A percentile compares a stretch with the other conserved stretches of the same genome.
Conservation (phyloP, 2,113 vertebrate genomes). For the Muntiacus muntjak region DNA sequence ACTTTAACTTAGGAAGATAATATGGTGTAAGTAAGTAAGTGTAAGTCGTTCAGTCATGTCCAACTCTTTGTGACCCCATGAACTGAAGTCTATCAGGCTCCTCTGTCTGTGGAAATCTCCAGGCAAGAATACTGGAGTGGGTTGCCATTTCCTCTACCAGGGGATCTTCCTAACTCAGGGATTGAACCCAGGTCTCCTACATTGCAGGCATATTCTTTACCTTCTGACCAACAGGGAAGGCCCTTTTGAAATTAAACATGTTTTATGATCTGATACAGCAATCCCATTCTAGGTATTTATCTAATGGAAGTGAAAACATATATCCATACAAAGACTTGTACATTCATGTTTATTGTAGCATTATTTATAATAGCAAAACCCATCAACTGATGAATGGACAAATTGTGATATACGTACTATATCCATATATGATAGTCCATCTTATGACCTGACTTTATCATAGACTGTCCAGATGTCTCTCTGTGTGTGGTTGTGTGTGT, state of each 20-base stretch:
- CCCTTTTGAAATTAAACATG: neutral
- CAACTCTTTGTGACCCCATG: neutral
- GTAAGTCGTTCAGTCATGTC: neutral
- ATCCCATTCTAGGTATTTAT: neutral
- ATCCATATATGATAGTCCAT: neutral
- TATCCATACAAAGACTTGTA: neutral
- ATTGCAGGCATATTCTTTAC: neutral
- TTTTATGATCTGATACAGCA: neutral
- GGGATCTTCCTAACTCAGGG: neutral
- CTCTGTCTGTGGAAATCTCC: neutral
- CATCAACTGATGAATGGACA: neutral
- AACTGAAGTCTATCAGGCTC: neutral
- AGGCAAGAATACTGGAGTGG: neutral
- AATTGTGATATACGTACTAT: neutral
- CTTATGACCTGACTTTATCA: neutral
- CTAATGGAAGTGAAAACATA: neutral
- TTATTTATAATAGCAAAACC: neutral
- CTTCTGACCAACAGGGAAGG: neutral
- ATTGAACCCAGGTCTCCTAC: rapidly evolving
- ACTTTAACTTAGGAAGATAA: neutral
- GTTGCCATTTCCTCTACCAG: neutral
- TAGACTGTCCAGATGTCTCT: neutral
- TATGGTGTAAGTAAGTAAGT: neutral
- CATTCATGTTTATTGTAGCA: neutral
- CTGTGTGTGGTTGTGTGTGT: neutral